Evolutionary conservation across 2,888 invertebrate species (phyloP), one percentile per base, ranked within the genome.

Genomic region (Synanthedon tipuliformis): DNA sequence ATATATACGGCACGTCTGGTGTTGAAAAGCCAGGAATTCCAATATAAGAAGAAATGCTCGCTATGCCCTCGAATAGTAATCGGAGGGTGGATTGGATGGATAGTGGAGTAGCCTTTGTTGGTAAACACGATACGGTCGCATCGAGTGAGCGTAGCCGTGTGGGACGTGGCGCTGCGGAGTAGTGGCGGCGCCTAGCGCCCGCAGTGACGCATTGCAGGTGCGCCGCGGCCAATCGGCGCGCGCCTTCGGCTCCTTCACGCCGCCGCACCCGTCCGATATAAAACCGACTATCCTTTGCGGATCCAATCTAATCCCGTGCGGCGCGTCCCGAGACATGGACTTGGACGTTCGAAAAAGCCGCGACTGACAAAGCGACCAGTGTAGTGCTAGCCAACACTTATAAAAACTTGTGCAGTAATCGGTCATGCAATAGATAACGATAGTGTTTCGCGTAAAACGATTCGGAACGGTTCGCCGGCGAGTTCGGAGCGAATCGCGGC

Each of bases 131-230:
- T 34, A 34, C 34, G 34, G 10, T 23, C 23, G 51, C 51, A 57
- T 53, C 53, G 48, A 52, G 53, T 51, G 50, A 57, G 55, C 52
- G 49, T 23, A 18, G 16, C 49, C 49, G 12, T 65, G 59, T 60
- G 64, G 62, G 60, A 61, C 61, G 53, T 56, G 57, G 57, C n/a
- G 45, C 45, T 45, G 15, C 45, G n/a, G 13, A 15, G 13, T 45
- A 15, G 45, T 45, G 45, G 58, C 60, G 54, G 59, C 60, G 60
- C 61, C 62, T 60, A 63, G 66, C 69, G 67, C 64, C 81, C 84
- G 84, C 86, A 83, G 81, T 93, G 93, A 92, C 93, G 93, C 93
- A 93, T 93, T 93, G 93, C 93, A 93, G 94, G 93, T 93, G 92
- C 91, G 91, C 90, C 89, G 80, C 89, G 89, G 89, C 93, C 93